phyloP scores from a whole-genome alignment of 2,113 vertebrate genomes.

The Pangasianodon gigas region DNA sequence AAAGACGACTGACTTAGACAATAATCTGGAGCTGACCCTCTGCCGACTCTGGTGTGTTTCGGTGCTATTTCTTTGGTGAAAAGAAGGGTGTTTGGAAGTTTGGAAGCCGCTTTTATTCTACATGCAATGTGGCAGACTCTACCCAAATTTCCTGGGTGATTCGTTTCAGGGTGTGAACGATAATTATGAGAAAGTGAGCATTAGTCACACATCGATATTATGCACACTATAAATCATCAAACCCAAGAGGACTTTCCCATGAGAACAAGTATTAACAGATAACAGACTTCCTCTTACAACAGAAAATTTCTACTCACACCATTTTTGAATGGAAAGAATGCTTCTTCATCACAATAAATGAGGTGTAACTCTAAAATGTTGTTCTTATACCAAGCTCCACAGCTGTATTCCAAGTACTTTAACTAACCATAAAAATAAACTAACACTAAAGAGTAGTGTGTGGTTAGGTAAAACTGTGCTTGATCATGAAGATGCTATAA shows the following conservation, averaged over 20 bases:
- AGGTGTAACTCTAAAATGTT: not conserved
- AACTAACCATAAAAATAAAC: conserved; percentile 2
- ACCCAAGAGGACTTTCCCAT: not conserved
- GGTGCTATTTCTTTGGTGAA: not conserved
- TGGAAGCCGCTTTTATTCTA: not conserved
- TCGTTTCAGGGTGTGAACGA: not conserved
- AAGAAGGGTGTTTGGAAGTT: not conserved
- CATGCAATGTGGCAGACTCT: not conserved
- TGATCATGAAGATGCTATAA: conserved; percentile 18
- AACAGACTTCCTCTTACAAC: not conserved
- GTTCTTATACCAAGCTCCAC: not conserved
- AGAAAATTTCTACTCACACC: not conserved
- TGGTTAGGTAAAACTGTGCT: not conserved
- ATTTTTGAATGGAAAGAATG: not conserved
- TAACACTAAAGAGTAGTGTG: not conserved
- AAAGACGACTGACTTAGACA: not conserved
- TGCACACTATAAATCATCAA: not conserved
- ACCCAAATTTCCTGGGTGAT: not conserved
- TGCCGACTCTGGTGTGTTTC: not conserved
- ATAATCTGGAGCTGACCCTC: conserved; percentile 3
- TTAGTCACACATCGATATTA: not conserved
- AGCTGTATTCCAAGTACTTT: not conserved
- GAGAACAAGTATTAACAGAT: not conserved
- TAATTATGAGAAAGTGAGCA: conserved; percentile 20
- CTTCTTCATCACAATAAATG: not conserved